Evolutionary conservation across 2,113 vertebrate genomes (phyloP).

Genomic region (Porphyrio hochstetteri): DNA sequence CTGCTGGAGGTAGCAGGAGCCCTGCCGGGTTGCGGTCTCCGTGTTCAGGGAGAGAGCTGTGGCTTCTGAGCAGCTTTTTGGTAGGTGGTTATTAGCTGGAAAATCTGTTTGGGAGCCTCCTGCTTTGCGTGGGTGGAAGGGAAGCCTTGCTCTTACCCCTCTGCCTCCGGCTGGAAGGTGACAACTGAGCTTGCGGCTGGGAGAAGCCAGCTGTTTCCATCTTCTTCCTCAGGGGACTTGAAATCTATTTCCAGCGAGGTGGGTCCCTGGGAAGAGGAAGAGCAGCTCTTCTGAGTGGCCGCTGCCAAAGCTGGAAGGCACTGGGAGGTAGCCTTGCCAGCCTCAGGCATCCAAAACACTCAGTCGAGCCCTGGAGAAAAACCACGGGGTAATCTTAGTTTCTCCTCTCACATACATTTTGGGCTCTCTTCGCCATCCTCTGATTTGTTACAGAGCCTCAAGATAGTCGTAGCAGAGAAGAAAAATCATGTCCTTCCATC

Average conservation of each 20-base stretch:
- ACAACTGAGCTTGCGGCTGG: neutral
- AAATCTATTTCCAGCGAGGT: slow-evolving; percentile 46
- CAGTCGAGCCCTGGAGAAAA: neutral
- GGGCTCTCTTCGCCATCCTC: neutral
- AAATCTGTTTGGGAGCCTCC: neutral
- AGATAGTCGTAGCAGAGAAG: neutral
- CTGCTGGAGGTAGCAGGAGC: neutral
- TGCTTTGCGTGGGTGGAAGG: neutral
- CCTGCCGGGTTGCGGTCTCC: neutral
- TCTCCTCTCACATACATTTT: neutral
- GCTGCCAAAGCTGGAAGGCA: neutral
- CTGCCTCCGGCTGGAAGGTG: neutral
- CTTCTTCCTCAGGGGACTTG: slow-evolving; percentile 10
- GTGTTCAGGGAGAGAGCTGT: neutral
- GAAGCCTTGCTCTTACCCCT: neutral
- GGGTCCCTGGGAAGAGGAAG: slow-evolving; percentile 23
- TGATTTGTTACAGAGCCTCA: neutral
- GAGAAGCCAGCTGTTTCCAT: slow-evolving; percentile 30
- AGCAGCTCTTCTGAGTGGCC: neutral
- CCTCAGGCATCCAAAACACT: neutral
- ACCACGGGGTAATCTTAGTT: neutral
- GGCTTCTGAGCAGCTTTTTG: neutral
- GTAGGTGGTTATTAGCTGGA: neutral
- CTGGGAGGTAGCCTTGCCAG: neutral
- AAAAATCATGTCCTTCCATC: neutral